Evolutionary conservation across 2,888 invertebrate species (phyloP).

Genomic region (Ophraella communa): DNA sequence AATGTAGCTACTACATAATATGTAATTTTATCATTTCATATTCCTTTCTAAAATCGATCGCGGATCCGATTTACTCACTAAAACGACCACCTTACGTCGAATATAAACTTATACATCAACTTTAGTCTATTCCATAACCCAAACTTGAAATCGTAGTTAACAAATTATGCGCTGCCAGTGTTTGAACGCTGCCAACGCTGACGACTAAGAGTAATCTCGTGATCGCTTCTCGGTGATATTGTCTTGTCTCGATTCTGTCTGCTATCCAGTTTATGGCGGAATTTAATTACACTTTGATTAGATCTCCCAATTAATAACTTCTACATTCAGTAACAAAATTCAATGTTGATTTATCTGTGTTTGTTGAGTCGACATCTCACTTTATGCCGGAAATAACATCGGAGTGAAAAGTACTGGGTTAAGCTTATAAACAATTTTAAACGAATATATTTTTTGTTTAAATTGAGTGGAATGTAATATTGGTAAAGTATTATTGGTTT

Average conservation of each 20-base stretch:
- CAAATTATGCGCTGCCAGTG: slow-evolving; percentile 17
- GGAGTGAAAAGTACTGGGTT: background rate
- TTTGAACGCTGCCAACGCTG: slow-evolving; percentile 5
- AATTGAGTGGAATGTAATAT: background rate
- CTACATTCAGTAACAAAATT: slow-evolving; percentile 37
- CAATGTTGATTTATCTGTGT: slow-evolving; percentile 20
- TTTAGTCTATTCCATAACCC: slow-evolving; percentile 11
- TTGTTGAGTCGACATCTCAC: slow-evolving; percentile 14
- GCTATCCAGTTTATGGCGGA: slow-evolving; percentile 44
- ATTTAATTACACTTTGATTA: slow-evolving; percentile 49
- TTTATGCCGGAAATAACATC: background rate
- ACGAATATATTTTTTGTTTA: background rate
- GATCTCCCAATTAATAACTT: slow-evolving; percentile 45
- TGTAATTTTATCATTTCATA: too few species aligned
- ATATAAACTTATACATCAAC: slow-evolving; percentile 13
- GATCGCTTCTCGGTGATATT: slow-evolving; percentile 12
- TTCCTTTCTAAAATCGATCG: too few species aligned
- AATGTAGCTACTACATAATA: too few species aligned
- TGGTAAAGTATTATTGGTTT: too few species aligned
- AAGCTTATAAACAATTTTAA: background rate
- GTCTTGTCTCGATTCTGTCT: slow-evolving; percentile 39
- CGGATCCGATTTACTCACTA: background rate
- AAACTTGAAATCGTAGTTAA: slow-evolving; percentile 21
- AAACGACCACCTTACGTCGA: background rate
- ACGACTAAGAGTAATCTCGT: slow-evolving; percentile 11